phyloP scores from a whole-genome alignment of 2,113 vertebrate species.

The Poeciliopsis turrubarensis region DNA sequence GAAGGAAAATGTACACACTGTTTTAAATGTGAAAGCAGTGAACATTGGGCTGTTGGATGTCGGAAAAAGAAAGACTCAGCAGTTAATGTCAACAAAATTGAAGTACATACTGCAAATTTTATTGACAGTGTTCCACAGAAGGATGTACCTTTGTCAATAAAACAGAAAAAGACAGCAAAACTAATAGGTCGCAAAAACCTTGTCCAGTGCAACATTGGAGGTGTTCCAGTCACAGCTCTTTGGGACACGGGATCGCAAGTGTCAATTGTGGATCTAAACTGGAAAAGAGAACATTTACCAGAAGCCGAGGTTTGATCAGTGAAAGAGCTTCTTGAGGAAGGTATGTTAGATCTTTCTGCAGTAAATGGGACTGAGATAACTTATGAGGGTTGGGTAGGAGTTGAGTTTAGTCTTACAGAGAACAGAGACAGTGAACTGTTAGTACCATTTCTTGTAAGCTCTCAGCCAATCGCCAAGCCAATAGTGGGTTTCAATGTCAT shows the following conservation, averaged over 20 bases:
- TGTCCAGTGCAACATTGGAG: background rate
- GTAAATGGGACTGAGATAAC: conserved; percentile 17
- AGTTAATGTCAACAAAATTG: background rate
- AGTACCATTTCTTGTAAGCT: background rate
- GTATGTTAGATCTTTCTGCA: background rate
- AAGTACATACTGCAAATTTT: background rate
- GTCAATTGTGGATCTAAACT: background rate
- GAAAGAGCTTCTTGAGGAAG: conserved; percentile 18
- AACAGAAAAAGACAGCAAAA: background rate
- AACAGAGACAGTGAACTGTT: conserved; percentile 3
- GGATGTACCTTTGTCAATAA: background rate
- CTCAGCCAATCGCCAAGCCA: background rate
- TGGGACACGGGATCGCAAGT: conserved; percentile 18
- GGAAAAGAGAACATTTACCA: conserved; percentile 9
- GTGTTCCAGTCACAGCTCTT: background rate
- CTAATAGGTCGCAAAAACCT: background rate
- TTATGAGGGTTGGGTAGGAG: conserved; percentile 30
- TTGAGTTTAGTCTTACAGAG: conserved; percentile 9
- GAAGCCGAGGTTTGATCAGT: conserved; percentile 12
- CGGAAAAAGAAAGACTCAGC: background rate
- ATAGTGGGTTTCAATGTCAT: conserved; percentile 1
- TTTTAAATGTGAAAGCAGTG: conserved; percentile 11
- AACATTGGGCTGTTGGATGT: conserved; percentile 17
- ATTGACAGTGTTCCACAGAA: background rate
- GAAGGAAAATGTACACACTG: conserved; percentile 18